phyloP scores from a whole-genome alignment of 2,888 invertebrate species.

The Xestia ashworthii region DNA sequence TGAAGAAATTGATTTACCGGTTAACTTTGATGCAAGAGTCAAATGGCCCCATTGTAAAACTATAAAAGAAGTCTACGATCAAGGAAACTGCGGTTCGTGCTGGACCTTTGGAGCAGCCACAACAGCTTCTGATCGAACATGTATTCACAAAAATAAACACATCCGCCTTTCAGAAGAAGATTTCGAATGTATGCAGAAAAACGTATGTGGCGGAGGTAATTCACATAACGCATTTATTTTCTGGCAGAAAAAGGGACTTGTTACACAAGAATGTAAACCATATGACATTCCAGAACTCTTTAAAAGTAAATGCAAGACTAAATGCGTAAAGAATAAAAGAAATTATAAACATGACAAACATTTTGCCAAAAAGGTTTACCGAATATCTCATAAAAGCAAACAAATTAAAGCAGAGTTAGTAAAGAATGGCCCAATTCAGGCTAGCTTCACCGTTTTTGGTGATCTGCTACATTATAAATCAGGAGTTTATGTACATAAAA shows the following conservation, averaged over 20 bases:
- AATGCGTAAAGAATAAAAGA: conserved; percentile 6
- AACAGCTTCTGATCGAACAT: conserved; percentile 57
- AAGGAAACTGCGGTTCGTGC: conserved; percentile 42
- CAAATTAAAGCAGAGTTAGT: conserved; percentile 43
- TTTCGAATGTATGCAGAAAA: background rate
- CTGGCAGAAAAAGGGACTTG: conserved; percentile 36
- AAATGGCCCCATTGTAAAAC: conserved; percentile 46
- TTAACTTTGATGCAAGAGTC: conserved; percentile 47
- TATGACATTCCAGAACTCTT: conserved; percentile 20
- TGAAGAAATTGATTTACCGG: conserved; percentile 28
- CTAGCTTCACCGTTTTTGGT: background rate
- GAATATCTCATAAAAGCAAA: background rate
- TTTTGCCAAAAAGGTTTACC: conserved; percentile 38
- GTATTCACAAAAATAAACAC: conserved; percentile 46
- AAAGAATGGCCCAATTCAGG: conserved; percentile 47
- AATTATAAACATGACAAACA: conserved; percentile 44
- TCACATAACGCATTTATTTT: rapidly evolving
- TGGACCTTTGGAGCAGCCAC: conserved; percentile 52
- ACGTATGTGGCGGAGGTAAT: conserved; percentile 27
- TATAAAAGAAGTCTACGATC: conserved; percentile 41
- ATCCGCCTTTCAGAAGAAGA: conserved; percentile 53
- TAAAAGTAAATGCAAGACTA: background rate
- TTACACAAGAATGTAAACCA: conserved; percentile 47
- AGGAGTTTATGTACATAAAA: background rate
- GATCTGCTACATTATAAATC: conserved; percentile 7